Evolutionary conservation across 2,113 vertebrate genomes (phyloP).

Genomic region (Strix uralensis): DNA sequence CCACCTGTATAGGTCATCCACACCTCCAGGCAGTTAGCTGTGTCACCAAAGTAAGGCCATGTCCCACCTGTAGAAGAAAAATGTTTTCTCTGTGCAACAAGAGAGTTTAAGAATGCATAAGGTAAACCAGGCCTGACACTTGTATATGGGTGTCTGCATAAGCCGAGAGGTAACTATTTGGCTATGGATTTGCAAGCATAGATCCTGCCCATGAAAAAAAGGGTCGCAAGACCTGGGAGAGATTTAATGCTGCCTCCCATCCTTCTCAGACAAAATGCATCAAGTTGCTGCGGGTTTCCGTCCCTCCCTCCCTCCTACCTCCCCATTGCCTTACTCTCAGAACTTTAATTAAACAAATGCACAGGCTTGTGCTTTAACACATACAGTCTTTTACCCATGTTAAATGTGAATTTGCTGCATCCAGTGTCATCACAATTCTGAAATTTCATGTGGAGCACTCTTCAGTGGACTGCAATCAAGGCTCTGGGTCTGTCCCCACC

Average conservation of each 20-base stretch:
- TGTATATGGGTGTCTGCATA: accelerated
- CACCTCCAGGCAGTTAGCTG: not conserved
- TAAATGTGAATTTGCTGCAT: not conserved
- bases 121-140: not conserved
- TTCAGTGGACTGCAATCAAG: not conserved
- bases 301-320: not conserved
- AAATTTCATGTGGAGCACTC: not conserved
- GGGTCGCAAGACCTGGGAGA: not conserved
- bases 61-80: not conserved
- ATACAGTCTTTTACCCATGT: not conserved
- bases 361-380: not conserved
- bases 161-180: not conserved
- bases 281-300: not conserved
- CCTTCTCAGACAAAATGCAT: not conserved
- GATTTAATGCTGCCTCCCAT: not conserved
- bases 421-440: not conserved
- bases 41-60: not conserved
- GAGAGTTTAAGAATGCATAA: not conserved
- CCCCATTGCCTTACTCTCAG: not conserved
- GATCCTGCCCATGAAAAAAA: not conserved
- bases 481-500: not conserved
- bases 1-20: not conserved
- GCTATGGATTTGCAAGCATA: not conserved
- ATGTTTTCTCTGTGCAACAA: not conserved
- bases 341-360: not conserved